phyloP scores from a whole-genome alignment of 2,888 invertebrate genomes.

The Volucella bombylans region DNA sequence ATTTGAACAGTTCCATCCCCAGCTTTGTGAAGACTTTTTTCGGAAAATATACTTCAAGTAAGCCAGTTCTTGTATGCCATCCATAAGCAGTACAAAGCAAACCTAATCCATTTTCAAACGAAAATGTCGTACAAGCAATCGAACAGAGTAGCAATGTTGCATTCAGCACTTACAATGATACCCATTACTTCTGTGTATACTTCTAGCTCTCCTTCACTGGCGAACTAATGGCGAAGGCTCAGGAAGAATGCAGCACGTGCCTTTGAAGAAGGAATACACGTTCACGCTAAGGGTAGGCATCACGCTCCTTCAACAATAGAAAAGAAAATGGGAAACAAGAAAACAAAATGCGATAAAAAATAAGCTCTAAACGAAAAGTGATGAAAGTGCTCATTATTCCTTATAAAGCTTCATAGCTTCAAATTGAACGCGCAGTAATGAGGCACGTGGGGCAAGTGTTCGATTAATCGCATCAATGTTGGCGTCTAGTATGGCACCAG shows the following conservation, averaged over 20 bases:
- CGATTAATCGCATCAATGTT: background rate
- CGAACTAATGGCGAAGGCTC: background rate
- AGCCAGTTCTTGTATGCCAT: too few species aligned
- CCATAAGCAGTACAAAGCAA: too few species aligned
- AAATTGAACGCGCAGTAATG: background rate
- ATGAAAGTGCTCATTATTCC: too few species aligned
- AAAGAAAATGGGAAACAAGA: background rate
- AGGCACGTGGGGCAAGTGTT: constrained; percentile 29
- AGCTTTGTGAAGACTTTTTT: too few species aligned
- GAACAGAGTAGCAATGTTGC: too few species aligned
- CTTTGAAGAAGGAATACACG: background rate
- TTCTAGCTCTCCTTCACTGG: background rate
- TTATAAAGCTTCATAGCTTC: too few species aligned
- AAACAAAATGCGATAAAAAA: background rate
- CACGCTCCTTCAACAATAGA: background rate
- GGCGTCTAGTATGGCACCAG: too few species aligned
- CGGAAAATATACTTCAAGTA: too few species aligned
- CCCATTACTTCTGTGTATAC: background rate
- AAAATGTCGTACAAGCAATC: too few species aligned
- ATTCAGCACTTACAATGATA: too few species aligned
- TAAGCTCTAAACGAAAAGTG: background rate
- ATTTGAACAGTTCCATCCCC: too few species aligned
- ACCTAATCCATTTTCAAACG: too few species aligned
- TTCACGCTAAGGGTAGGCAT: background rate
- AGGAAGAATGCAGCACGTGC: constrained; percentile 35